Evolutionary conservation across 1,140 invertebrate genomes (phyloP).

Genomic region (Bilobella aurantiaca): DNA sequence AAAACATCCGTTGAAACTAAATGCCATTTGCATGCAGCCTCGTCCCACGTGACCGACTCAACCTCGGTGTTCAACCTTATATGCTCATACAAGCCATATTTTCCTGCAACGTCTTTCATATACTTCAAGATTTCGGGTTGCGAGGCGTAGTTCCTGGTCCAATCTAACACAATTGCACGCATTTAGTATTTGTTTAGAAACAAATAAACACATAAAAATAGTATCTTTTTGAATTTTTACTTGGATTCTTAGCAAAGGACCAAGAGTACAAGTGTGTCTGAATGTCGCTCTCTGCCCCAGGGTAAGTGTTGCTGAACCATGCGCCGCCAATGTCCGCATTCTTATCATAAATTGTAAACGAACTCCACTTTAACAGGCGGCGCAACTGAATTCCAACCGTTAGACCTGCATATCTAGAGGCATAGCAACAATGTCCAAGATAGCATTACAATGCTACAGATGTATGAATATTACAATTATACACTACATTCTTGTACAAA

Average conservation of each 20-base stretch:
- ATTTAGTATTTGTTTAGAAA: too few relatives aligned
- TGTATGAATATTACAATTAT: too few relatives aligned
- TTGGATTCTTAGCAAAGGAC: constrained; percentile 14
- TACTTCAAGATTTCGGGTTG: constrained; percentile 13
- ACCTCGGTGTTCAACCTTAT: neutral
- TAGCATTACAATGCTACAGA: too few relatives aligned
- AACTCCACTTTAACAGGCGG: neutral
- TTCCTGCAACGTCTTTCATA: neutral
- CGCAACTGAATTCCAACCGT: neutral
- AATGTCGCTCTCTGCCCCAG: neutral
- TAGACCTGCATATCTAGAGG: neutral
- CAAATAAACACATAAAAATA: too few relatives aligned
- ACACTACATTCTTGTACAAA: too few relatives aligned
- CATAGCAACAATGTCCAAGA: neutral
- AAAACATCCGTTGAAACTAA: neutral
- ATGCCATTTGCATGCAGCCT: neutral
- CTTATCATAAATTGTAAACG: neutral
- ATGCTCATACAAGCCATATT: constrained; percentile 12
- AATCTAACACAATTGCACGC: neutral
- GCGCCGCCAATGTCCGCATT: neutral
- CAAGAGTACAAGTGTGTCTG: constrained; percentile 14
- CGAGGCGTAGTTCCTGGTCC: neutral
- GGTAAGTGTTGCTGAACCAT: neutral
- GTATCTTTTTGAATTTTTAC: constrained; percentile 5
- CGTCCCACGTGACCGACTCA: neutral